Evolutionary conservation across 2,888 invertebrate species (phyloP).

Genomic region (Charanyca ferruginea): DNA sequence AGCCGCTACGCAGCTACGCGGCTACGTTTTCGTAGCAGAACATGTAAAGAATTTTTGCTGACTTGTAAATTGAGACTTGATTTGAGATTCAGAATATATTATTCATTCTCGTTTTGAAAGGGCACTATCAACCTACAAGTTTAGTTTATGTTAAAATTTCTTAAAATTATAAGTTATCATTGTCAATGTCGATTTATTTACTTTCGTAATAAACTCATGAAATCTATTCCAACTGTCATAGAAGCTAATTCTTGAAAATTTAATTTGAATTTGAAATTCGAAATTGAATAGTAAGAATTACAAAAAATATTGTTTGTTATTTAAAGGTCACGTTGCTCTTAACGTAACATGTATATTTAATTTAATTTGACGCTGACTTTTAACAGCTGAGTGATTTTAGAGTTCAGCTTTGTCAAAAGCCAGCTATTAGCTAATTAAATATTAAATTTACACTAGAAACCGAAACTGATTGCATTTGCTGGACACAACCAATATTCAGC

Average conservation of each 20-base stretch:
- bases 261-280: constrained; percentile 3
- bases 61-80: too few species aligned
- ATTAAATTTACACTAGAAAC: not conserved
- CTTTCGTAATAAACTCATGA: constrained; percentile 11
- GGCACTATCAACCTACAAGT: too few species aligned
- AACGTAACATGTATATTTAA: not conserved
- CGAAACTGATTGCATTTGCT: not conserved
- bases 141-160: not conserved
- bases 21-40: constrained; percentile 26
- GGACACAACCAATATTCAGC: not conserved
- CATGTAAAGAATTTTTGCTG: not conserved
- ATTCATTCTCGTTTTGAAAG: too few species aligned
- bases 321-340: not conserved
- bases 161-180: constrained; percentile 7
- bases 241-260: constrained; percentile 7
- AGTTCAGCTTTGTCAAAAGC: not conserved
- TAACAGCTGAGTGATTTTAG: not conserved
- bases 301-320: too few species aligned
- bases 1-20: constrained; percentile 19
- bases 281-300: constrained; percentile 17
- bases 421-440: not conserved
- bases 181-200: constrained; percentile 5
- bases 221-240: constrained; percentile 7
- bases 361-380: not conserved
- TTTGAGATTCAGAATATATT: not conserved